Evolutionary conservation across 2,888 invertebrate genomes (phyloP).

Genomic region (Drosophila macrospina): DNA sequence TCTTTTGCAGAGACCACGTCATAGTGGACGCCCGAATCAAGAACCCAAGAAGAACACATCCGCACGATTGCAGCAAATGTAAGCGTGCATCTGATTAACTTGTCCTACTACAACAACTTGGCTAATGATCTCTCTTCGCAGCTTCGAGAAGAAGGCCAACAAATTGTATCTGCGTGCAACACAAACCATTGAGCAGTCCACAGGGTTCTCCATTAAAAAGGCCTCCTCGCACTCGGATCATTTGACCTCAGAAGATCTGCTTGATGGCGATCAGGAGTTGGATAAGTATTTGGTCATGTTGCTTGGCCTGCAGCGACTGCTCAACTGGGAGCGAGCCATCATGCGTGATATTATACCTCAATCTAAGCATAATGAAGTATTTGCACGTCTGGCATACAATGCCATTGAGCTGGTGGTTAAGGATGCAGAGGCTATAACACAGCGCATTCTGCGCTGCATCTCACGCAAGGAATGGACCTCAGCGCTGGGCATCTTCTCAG

Average conservation of each 20-base stretch:
- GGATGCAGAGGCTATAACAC: constrained; percentile 94
- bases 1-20: constrained; percentile 81
- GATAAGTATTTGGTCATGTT: constrained; percentile 93
- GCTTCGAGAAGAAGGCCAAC: constrained; percentile 92
- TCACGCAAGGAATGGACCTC: constrained; percentile 92
- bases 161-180: constrained; percentile 93
- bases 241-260: constrained; percentile 83
- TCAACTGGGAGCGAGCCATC: constrained; percentile 93
- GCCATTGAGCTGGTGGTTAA: constrained; percentile 93
- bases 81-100: constrained; percentile 61
- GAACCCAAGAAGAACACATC: constrained; percentile 93
- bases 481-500: constrained; percentile 92
- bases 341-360: constrained; percentile 94
- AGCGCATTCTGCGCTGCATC: constrained; percentile 91
- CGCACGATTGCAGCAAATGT: constrained; percentile 93
- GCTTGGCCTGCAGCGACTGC: constrained; percentile 92
- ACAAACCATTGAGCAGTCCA: constrained; percentile 92
- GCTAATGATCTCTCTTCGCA: constrained; percentile 64
- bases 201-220: constrained; percentile 90
- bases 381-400: constrained; percentile 93
- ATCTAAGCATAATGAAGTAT: constrained; percentile 92
- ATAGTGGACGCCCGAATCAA: constrained; percentile 87
- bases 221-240: constrained; percentile 84
- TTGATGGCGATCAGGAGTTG: constrained; percentile 91
- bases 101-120: accelerated